Evolutionary conservation across 2,797 vertebrate species (phyloP), one percentile per base, ranked within the genome.

Genomic region (Sebastes matsubarae): DNA sequence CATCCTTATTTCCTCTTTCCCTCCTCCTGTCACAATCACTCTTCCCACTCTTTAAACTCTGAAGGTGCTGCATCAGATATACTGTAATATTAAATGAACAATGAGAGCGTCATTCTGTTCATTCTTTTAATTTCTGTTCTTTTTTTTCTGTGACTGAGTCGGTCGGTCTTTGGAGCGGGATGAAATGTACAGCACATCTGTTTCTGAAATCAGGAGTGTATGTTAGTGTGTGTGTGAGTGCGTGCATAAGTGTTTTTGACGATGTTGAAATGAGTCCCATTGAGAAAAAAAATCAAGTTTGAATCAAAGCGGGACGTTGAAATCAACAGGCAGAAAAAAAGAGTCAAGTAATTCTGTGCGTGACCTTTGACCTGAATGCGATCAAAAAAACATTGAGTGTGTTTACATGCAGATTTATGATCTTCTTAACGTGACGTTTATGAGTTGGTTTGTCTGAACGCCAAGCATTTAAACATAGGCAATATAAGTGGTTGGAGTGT

Each of bases 61-160:
- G 82, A 94, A 90, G 94, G 95, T 95, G 95, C 95, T 95, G 93
- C 93, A 94, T 93, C 94, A 93, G 84, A 90, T 90, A 72, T 92
- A 94, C 94, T 94, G 93, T 94, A 94, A 93, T 72, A 85, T 89
- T 86, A 83, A 88, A 90, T 71, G 68, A 90, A 87, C 88, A 87
- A 88, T 42, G 70, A 68, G 68, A 66, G 88, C 29, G 29, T 84
- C 29, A 3, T 84, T 88, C 79, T 77, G 78, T 77, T 86, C 75
- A 20, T 79, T 83, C 55, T 72, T 32, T 85, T 72, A 20, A 60
- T 81, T 89, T 83, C 73, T 81, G 42, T 79, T 85, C 10, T 50
- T 72, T 80, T 82, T 63, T 82, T 63, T 75, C 78, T 61, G 77
- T 72, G 75, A 22, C 77, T 29, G 85, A 78, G 83, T 88, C 82